Conservation (phyloP, 2,113 vertebrate genomes). For the Podiceps cristatus region DNA sequence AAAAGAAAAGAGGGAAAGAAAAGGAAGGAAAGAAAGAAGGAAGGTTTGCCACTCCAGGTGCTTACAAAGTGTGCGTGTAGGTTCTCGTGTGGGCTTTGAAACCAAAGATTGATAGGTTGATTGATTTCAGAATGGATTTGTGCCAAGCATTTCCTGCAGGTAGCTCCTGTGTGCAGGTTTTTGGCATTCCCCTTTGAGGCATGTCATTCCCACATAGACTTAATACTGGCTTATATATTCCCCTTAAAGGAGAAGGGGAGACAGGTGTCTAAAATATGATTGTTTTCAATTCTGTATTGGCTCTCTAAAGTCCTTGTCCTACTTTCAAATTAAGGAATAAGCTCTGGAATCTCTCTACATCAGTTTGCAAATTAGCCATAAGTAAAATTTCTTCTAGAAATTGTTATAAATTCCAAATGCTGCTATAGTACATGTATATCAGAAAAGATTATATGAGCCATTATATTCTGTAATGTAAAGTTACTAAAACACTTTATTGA, state of each 20-base stretch:
- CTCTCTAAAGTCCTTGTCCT: neutral
- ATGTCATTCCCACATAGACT: neutral
- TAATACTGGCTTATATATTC: neutral
- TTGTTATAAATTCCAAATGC: neutral
- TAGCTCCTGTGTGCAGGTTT: neutral
- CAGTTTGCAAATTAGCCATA: neutral
- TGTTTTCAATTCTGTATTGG: neutral
- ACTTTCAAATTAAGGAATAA: neutral
- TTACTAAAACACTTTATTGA: conserved; percentile 28
- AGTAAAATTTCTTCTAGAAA: conserved; percentile 27
- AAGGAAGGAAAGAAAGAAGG: too few relatives aligned
- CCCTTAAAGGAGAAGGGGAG: neutral
- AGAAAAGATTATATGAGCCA: neutral
- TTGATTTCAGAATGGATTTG: neutral
- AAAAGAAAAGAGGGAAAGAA: neutral
- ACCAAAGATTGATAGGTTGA: neutral
- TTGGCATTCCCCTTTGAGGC: neutral
- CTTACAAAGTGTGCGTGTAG: neutral
- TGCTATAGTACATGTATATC: neutral
- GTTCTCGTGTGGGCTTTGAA: neutral
- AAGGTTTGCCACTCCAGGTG: neutral
- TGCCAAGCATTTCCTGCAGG: neutral
- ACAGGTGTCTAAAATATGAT: neutral
- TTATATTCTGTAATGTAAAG: neutral
- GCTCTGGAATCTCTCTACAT: neutral